phyloP scores from a whole-genome alignment of 2,888 invertebrate species.

The Taphrorychus bicolor region DNA sequence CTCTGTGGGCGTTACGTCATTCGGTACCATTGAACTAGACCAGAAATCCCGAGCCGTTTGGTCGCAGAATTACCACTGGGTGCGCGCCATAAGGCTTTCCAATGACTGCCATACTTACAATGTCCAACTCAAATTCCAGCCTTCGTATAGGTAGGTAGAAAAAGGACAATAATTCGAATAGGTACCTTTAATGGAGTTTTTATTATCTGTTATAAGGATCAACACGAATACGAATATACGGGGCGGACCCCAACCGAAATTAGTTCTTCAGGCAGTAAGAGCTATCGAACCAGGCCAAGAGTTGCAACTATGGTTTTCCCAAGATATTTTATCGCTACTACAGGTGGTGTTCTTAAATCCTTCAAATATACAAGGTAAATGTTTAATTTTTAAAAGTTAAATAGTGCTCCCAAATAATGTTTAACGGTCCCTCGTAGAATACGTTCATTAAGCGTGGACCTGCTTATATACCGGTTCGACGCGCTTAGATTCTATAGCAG shows the following conservation, averaged over 20 bases:
- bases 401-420: background rate
- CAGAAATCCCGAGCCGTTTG: slow-evolving; percentile 50
- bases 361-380: slow-evolving; percentile 79
- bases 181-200: background rate
- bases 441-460: background rate
- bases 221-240: slow-evolving; percentile 26
- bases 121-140: slow-evolving; percentile 59
- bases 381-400: too few relatives aligned
- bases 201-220: too few relatives aligned
- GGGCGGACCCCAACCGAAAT: slow-evolving; percentile 44
- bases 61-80: slow-evolving; percentile 55
- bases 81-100: slow-evolving; percentile 61
- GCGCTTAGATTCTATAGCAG: slow-evolving; percentile 61
- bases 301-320: slow-evolving; percentile 84
- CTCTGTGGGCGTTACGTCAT: slow-evolving; percentile 48
- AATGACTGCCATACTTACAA: slow-evolving; percentile 73
- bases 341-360: slow-evolving; percentile 82
- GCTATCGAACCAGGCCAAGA: slow-evolving; percentile 70
- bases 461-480: background rate
- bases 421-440: background rate
- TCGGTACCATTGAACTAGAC: slow-evolving; percentile 52
- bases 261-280: slow-evolving; percentile 61
- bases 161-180: background rate
- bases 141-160: slow-evolving; percentile 41
- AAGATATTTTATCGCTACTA: slow-evolving; percentile 73